Evolutionary conservation across 1,140 invertebrate genomes (phyloP).

Genomic region (Pseudoatta argentina): DNA sequence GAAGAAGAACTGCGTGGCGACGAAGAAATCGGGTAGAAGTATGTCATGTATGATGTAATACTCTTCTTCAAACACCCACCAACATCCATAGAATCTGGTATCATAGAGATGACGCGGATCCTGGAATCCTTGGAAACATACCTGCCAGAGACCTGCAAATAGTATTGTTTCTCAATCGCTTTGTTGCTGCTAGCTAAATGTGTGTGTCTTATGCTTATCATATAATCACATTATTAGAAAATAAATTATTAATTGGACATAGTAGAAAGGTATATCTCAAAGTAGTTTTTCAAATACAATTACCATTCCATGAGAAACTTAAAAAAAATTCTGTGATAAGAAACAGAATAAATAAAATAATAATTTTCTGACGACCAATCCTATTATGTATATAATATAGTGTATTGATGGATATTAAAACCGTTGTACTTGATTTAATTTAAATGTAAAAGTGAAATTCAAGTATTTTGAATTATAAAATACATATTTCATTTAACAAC

Average conservation of each 20-base stretch:
- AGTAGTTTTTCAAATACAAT: neutral
- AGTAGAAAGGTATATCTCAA: neutral
- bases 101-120: conserved; percentile 94
- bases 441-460: too few relatives aligned
- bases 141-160: conserved; percentile 94
- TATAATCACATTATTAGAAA: neutral
- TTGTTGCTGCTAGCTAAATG: neutral
- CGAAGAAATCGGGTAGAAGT: conserved; percentile 95
- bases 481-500: too few relatives aligned
- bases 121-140: conserved; percentile 94
- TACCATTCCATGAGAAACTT: neutral
- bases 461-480: too few relatives aligned
- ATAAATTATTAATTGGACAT: conserved; percentile 2
- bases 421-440: too few relatives aligned
- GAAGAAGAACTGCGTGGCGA: conserved; percentile 96
- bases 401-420: too few relatives aligned
- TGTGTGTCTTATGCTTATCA: neutral
- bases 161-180: neutral
- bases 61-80: conserved; percentile 98
- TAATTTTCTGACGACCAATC: neutral
- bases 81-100: conserved; percentile 92
- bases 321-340: neutral
- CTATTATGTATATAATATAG: neutral
- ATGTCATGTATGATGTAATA: conserved; percentile 96
- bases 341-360: neutral